Conservation (phyloP, 2,113 vertebrate species). For the Tupaia tana region DNA sequence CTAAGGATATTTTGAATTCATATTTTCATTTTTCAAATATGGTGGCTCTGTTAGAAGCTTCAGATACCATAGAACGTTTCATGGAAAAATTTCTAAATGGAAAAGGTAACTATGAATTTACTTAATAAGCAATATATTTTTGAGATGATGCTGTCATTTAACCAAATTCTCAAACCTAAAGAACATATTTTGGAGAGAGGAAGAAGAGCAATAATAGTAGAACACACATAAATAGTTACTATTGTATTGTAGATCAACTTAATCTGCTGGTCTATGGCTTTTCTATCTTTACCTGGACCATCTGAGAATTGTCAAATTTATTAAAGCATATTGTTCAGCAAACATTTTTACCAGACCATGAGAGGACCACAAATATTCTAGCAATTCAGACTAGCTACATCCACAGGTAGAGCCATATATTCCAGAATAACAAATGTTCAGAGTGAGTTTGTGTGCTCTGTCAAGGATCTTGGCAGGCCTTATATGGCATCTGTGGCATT, state of each 20-base stretch:
- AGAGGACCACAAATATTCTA: neutral
- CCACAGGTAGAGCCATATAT: too few species aligned
- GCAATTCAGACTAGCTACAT: neutral
- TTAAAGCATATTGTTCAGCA: neutral
- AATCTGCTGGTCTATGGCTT: neutral
- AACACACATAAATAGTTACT: neutral
- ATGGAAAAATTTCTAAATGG: conserved; percentile 53
- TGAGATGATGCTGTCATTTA: neutral
- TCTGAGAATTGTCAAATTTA: neutral
- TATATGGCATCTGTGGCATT: neutral
- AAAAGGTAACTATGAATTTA: conserved; percentile 49
- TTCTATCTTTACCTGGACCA: neutral
- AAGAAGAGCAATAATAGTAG: neutral
- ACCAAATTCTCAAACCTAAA: neutral
- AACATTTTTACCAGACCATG: neutral
- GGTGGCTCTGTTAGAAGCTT: accelerated
- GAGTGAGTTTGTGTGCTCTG: neutral
- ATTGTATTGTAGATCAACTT: neutral
- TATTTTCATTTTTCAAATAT: conserved; percentile 52
- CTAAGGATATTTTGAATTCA: conserved; percentile 55
- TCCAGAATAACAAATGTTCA: neutral
- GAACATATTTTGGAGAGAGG: neutral
- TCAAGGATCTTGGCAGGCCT: neutral
- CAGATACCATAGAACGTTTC: neutral
- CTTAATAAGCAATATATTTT: neutral